Evolutionary conservation across 1,140 invertebrate genomes (phyloP), one percentile per base, ranked within the genome.

Genomic region (Rhyacophila brunnea): DNA sequence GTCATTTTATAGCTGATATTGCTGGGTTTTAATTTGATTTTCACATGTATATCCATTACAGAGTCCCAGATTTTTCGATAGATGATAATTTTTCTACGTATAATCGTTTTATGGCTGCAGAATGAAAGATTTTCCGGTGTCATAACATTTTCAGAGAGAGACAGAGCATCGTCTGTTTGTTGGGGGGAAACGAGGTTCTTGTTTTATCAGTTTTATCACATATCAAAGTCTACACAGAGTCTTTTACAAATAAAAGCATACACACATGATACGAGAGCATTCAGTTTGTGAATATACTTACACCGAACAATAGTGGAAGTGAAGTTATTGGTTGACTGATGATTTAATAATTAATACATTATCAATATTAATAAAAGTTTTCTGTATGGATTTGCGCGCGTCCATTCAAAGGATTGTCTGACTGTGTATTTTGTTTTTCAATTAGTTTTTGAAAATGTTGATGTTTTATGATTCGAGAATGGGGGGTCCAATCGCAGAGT

Each of bases 191-290:
- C 49, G 54, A 47, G 47, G 36, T 48, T 56, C 36, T 56, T 55
- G 43, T 60, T 50, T 48, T 64, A 64, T 64, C 62, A 47, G 43
- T 60, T 50, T 48, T 64, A 64, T 64, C 62, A 47, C 53, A 40
- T 64, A 57, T 60, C 62, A 64, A 64, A 64, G 62, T 64, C 62
- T 51, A 64, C 20, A 55, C 48, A n/a, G 48, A 11, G 32, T 38
- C 32, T 55, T 38, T 17, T 32, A 49, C 58, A 43, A 64, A 64
- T 64, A 64, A 60, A 64, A 60, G 62, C 62, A 57, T 34, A 50
- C 55, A 36, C 36, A 17, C 10, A 15, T 23, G 47, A 57, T 49
- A 19, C 38, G 32, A 42, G 46, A 42, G 46, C 40, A 18, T 48
- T 56, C 42, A 44, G 23, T 56, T 55, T 46, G 52, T 55, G 42